These are phyloP conservation scores for Gonocerus acuteangulatus DNA, from an alignment of 2,888 invertebrate genomes.

Conservation along the genomic window DNA sequence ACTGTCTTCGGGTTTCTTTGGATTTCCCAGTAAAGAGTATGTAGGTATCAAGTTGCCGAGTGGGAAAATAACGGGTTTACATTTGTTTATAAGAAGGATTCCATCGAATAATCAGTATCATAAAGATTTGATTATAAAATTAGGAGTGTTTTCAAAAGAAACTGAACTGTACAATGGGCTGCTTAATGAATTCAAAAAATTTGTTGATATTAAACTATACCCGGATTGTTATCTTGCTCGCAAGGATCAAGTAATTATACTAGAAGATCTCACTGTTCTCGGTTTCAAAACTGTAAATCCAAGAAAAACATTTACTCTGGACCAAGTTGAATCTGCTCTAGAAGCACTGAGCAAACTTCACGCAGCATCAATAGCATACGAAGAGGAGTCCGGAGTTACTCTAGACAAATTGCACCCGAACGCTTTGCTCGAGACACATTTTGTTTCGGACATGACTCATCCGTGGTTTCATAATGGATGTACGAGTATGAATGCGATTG, in stretches of 20 bases:
- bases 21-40: constrained; percentile 11
- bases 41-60: neutral
- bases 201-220: constrained; percentile 9
- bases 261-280: constrained; percentile 25
- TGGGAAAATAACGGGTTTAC: constrained; percentile 6
- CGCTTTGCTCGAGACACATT: constrained; percentile 20
- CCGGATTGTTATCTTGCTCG: constrained; percentile 19
- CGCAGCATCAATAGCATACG: constrained; percentile 26
- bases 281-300: constrained; percentile 16
- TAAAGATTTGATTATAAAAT: constrained; percentile 24
- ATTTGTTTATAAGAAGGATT: constrained; percentile 4
- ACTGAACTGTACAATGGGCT: constrained; percentile 24
- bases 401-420: constrained; percentile 10
- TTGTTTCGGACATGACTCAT: constrained; percentile 22
- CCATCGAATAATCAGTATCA: neutral
- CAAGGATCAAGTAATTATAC: constrained; percentile 12
- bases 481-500: constrained; percentile 21
- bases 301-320: constrained; percentile 14
- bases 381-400: constrained; percentile 3
- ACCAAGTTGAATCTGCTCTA: constrained; percentile 24
- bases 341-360: constrained; percentile 27
- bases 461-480: constrained; percentile 20
- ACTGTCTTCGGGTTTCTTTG: constrained; percentile 12
- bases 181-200: constrained; percentile 21
- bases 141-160: constrained; percentile 30